Conservation (phyloP, 1,140 invertebrate genomes). For the Arctopsyche grandis region DNA sequence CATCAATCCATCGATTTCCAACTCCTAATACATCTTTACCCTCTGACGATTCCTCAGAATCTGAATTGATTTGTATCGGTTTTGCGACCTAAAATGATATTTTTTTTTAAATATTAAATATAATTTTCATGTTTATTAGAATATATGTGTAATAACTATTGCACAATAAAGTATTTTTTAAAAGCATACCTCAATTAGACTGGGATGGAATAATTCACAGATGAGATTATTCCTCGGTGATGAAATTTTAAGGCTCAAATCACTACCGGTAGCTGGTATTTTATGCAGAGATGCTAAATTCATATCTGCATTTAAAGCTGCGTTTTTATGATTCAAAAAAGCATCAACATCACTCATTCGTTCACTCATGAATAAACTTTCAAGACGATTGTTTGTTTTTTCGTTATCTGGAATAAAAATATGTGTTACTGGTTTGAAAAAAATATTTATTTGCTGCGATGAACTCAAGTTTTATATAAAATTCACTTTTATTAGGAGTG, state of each 20-base stretch:
- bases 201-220: conserved; percentile 69
- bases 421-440: not conserved
- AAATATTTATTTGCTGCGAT: not conserved
- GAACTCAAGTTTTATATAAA: not conserved
- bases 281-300: conserved; percentile 44
- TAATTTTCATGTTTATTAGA: not conserved
- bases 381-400: conserved; percentile 64
- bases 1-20: conserved; percentile 56
- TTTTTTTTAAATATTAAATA: conserved; percentile 32
- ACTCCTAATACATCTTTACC: conserved; percentile 54
- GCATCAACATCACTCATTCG: conserved; percentile 59
- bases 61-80: conserved; percentile 26
- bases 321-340: conserved; percentile 67
- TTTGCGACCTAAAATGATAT: conserved; percentile 39
- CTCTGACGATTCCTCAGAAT: conserved; percentile 48
- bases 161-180: not conserved
- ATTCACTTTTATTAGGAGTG: conserved; percentile 28
- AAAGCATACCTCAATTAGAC: conserved; percentile 60
- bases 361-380: conserved; percentile 59
- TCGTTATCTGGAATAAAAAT: conserved; percentile 29
- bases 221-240: conserved; percentile 66
- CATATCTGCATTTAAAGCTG: conserved; percentile 57
- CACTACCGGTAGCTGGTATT: conserved; percentile 30
- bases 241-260: conserved; percentile 56
- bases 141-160: no score